Evolutionary conservation across 2,888 invertebrate genomes (phyloP), one percentile per base, ranked within the genome.

Genomic region (Cyclophora punctaria): DNA sequence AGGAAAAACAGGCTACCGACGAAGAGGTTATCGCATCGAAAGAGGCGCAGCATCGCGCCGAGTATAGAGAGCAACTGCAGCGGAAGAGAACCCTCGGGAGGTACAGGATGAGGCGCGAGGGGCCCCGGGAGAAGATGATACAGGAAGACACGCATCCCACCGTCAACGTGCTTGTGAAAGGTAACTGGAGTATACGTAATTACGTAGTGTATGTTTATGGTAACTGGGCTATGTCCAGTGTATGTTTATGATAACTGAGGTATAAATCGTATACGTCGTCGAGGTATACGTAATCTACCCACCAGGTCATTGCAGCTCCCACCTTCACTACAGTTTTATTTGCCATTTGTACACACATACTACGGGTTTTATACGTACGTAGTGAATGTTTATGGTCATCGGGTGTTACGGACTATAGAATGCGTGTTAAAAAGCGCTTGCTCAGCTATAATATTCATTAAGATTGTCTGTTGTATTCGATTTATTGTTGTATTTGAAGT

Each of bases 151-250:
- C 83, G 40, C 90, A 93, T 58, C 90, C 88, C 34, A 75, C 82
- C 3, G 90, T 94, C 49, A 91, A 90, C 62, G 79, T 94, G 5
- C 73, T 95, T 3, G 70, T 95, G 3, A 93, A 94, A 90, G 94
- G 92, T 90, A 62, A 40, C 47, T 35, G 20, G 20, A 20, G 20
- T 20, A 20, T 20, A 20, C 20, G 20, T 20, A 20, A 20, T 20
- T 20, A 37, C 4, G 5, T 35, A 41, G 5, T n/a, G 7, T 41
- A 2, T 47, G 7, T 44, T 6, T 0, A 5, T 35, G 3, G 4
- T 34, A 6, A n/a, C 4, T 4, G 34, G 44, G 7, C 34, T 45
- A 45, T 7, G 3, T 3, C 3, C 6, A 45, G 7, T 45, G 35
- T 33, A 35, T 35, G 7, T 34, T 6, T 2, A 45, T 35, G 35